A percentile compares a stretch with the other conserved stretches of the same genome.
Conservation (phyloP, 2,113 vertebrate species). For the Amblyopsis rosae region DNA sequence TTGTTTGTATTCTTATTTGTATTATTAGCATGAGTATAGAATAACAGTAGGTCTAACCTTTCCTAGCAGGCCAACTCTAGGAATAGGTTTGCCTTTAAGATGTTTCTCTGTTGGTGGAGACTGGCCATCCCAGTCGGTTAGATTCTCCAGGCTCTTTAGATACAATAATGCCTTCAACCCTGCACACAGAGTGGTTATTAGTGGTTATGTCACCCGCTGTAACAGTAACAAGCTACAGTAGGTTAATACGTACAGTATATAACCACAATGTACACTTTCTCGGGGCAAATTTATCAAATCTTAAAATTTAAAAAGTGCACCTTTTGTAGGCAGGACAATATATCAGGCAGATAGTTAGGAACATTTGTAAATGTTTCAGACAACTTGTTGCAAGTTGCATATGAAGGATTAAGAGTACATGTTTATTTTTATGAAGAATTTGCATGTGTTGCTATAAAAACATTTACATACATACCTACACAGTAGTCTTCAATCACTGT, state of each 20-base stretch:
- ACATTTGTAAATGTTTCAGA: too few species aligned
- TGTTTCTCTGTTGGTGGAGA: slow-evolving; percentile 84
- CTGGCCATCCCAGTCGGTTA: slow-evolving; percentile 86
- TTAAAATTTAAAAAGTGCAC: too few species aligned
- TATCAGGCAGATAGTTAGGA: too few species aligned
- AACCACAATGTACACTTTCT: too few species aligned
- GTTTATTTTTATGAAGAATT: background rate
- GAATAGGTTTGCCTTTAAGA: slow-evolving; percentile 89
- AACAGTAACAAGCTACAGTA: too few species aligned
- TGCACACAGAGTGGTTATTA: slow-evolving; percentile 10
- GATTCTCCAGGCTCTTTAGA: slow-evolving; percentile 85
- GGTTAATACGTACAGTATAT: too few species aligned
- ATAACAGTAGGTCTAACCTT: slow-evolving; percentile 75
- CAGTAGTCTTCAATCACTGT: slow-evolving; percentile 94
- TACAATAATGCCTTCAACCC: slow-evolving; percentile 88
- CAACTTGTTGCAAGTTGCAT: too few species aligned
- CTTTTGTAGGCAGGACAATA: too few species aligned
- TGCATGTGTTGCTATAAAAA: slow-evolving; percentile 65
- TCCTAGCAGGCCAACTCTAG: slow-evolving; percentile 76
- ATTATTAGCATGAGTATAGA: background rate
- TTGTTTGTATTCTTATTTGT: background rate
- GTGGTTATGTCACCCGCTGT: too few species aligned
- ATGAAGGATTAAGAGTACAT: too few species aligned
- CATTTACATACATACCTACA: slow-evolving; percentile 70
- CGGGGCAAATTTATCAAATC: too few species aligned